Evolutionary conservation across 2,797 vertebrate species (phyloP), one percentile per base, ranked within the genome.

Genomic region (Clarias pachynema): DNA sequence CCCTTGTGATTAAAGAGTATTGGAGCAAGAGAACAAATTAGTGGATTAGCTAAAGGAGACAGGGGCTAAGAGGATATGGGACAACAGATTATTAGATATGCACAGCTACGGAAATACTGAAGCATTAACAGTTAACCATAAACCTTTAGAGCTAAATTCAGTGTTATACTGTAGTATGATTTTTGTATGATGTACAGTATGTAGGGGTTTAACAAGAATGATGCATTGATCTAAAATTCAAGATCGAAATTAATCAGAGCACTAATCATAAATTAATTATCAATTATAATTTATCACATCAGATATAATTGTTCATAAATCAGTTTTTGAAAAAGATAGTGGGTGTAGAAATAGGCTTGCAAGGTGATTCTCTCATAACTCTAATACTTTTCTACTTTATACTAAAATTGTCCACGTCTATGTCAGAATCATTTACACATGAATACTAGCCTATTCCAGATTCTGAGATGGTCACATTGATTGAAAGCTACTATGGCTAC

Each of bases 1-100:
- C 85, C 80, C 60, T 72, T 37, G 49, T 85, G 63, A 82, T 53
- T 83, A 82, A 85, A 56, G 86, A 85, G 83, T 73, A 78, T 72
- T 78, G 72, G 37, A 84, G 86, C 86, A 72, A 83, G 74, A 4
- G 56, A 82, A 81, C 66, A 80, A 86, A 84, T 85, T 73, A 85
- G 75, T 56, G 83, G 82, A 86, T 87, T 81, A 85, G 77, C n/a
- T 59, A 49, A 77, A 83, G 74, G 65, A 85, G 44, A 88, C 56
- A 53, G 20, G 24, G 57, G 60, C 56, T 56, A 63, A 62, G 20
- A 77, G 82, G 66, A 31, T 73, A 49, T 72, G 34, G 69, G 79
- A 60, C 74, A 63, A 81, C 34, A 83, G 34, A 20, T 44, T 81
- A 74, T 68, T 73, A n/a, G n/a, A 78, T 0, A 66, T 60, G 73